Base-by-base conservation (phyloP, 2,888 invertebrate species). In the Polyploca ridens region DNA sequence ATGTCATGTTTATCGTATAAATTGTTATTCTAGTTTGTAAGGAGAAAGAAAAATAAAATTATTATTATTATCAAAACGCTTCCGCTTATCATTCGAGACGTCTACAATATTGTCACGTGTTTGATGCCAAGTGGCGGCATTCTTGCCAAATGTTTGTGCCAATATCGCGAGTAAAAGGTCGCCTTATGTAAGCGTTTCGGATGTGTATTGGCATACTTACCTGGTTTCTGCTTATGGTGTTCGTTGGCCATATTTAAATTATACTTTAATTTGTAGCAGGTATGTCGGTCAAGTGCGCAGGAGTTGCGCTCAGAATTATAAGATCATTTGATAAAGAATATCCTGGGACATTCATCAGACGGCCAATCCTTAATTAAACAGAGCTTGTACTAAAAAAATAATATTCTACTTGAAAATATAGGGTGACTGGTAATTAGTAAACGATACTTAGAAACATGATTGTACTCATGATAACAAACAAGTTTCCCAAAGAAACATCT, bases 141-240 rank as follows among this genome's bases (percentile, higher is more conserved):
- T 38, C 41, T 61, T 41, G 61, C 61, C 61, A 61, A 61, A 61
- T 61, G 61, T 41, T 61, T 61, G 54, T 19, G 61, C 19, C 38
- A 38, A 38, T 46, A 57, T 57, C 19, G 16, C 16, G 16, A 64
- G 63, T 44, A 62, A 62, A 63, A 69, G 62, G 64, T 59, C 58
- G 64, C 13, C 62, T 83, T 83, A 80, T 67, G 73, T 79, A 81
- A 83, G 63, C 11, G 38, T 63, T 62, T 62, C 65, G 58, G 68
- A 66, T 66, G 60, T 66, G 62, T 60, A 65, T 67, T 66, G 82
- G 63, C 81, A 75, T 67, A 73, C 69, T 81, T 76, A 71, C 79
- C 78, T 66, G 68, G 73, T 74, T 77, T 64, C 71, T 72, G 66
- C 68, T 66, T 74, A 72, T 72, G 78, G 74, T 59, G 60, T 33